Evolutionary conservation across 2,888 invertebrate species (phyloP).

Genomic region (Lysandra coridon): DNA sequence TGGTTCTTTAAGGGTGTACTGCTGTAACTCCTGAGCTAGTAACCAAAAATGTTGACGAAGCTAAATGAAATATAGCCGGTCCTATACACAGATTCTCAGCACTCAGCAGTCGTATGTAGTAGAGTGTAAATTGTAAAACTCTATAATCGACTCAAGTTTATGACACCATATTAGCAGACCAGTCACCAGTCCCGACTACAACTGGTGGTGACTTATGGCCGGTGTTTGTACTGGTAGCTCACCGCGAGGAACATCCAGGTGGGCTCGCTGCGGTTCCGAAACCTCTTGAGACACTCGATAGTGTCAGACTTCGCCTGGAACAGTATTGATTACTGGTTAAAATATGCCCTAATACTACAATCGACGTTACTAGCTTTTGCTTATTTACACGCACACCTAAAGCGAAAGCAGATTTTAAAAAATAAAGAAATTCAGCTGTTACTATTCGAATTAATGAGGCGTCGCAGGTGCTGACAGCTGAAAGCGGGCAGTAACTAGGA

Average conservation of each 20-base stretch:
- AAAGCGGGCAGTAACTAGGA: no score
- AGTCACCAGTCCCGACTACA: neutral
- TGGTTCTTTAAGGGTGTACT: neutral
- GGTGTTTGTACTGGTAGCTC: conserved; percentile 50
- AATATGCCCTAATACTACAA: neutral
- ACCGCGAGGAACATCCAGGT: conserved; percentile 94
- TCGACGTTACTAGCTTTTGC: no score
- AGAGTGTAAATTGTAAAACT: no score
- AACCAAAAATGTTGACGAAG: neutral
- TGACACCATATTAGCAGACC: no score
- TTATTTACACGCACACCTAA: no score
- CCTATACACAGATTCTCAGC: neutral
- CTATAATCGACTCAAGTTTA: neutral
- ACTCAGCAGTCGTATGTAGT: neutral
- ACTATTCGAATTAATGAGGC: no score
- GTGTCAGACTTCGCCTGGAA: conserved; percentile 87
- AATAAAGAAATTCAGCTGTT: no score
- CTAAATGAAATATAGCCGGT: neutral
- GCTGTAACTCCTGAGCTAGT: neutral
- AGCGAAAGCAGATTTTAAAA: no score
- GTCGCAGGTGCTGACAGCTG: no score
- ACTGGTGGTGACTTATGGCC: neutral
- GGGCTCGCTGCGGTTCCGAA: conserved; percentile 91
- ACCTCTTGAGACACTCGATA: conserved; percentile 86
- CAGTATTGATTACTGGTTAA: neutral